A percentile compares a stretch with the other conserved stretches of the same genome.
Conservation (phyloP, 2,113 vertebrate genomes). For the Psephotus haematonotus region DNA sequence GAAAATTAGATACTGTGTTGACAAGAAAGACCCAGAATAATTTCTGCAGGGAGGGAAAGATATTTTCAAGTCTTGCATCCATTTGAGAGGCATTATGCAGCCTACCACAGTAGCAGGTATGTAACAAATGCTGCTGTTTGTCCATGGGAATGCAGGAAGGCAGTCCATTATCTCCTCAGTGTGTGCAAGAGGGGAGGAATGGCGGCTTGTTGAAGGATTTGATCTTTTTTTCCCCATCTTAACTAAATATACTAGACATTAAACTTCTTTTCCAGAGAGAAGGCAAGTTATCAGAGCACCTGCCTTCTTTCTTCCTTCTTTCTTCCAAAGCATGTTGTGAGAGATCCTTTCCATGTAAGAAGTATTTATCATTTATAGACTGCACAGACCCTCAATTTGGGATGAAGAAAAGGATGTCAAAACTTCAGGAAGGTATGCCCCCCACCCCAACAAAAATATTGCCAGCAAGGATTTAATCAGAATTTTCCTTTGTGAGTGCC, state of each 20-base stretch:
- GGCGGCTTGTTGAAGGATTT: background rate
- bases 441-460: background rate
- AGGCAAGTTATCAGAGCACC: background rate
- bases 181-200: background rate
- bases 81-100: background rate
- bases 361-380: background rate
- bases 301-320: background rate
- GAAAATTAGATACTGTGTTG: background rate
- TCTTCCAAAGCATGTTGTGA: background rate
- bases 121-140: background rate
- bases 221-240: background rate
- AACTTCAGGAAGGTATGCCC: background rate
- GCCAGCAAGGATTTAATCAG: background rate
- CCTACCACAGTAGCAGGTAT: background rate
- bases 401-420: background rate
- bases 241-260: background rate
- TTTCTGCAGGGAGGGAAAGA: background rate
- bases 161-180: background rate
- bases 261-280: background rate
- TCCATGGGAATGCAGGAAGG: background rate
- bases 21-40: background rate
- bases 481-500: background rate
- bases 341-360: background rate
- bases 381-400: background rate
- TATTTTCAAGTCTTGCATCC: background rate